Base-by-base conservation (phyloP, 2,113 vertebrate genomes). In the Elephantulus edwardii region DNA sequence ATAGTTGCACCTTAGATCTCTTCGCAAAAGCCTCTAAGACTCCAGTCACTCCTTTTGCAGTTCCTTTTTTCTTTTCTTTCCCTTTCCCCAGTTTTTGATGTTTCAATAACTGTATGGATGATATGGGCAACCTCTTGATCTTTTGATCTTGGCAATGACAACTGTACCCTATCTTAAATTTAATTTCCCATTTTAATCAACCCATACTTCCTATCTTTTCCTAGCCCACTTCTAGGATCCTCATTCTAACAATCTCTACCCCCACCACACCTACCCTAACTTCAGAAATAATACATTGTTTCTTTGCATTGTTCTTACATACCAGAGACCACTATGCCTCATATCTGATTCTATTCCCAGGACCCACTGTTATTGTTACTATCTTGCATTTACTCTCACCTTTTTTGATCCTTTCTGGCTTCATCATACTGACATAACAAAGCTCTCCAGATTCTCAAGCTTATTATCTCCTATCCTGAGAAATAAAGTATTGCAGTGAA, bases 271-370 rank as follows among this genome's bases (percentile, higher is more conserved):
- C 28, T 11, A 16, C 22, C 8, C 44, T 28, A 24, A 10, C 33
- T 52, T 35, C 50, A 5, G 0, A 20, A 62, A 0, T 40, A 7
- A 0, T 1, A 8, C 6, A 16, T 30, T 2, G 3, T 14, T 74
- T 30, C 38, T 17, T 42, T 2, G 30, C 33, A 0, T 20, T 3
- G 2, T 8, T 38, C 10, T 22, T 16, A 35, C 42, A 16, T 1
- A 6, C 17, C 44, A 30, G 6, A 8, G 52, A 35, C n/a, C 5
- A 8, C 8, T 33, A 8, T 0, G 0, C 35, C 35, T 42, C 1
- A 0, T 4, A 26, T 28, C 70, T 24, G 13, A 48, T 70, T 70
- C n/a, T 70, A 50, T 33, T 28, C 42, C 64, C 14, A 26, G 26
- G 40, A 38, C 4, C 44, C 44, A 16, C 26, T 16, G 35, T 30